These are phyloP conservation scores for Morbakka virulenta DNA, from an alignment of 30 jellyfish, hydroid and myxozoan species.

Conservation along the genomic window DNA sequence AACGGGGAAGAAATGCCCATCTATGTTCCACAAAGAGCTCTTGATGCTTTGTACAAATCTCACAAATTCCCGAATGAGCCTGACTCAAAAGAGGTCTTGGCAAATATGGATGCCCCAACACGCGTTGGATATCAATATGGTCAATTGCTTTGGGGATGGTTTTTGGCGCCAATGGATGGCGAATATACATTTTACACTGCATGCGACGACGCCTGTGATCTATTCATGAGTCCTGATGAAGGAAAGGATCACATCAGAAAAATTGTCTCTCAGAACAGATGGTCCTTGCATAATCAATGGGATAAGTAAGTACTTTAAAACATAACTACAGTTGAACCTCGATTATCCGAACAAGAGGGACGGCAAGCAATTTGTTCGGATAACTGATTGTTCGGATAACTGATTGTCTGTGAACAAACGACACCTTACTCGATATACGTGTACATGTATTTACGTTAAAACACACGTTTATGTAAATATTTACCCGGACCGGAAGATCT, in stretches of 20 bases:
- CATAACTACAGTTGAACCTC: too few species aligned
- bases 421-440: too few species aligned
- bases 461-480: too few species aligned
- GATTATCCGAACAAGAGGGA: too few species aligned
- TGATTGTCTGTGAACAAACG: too few species aligned
- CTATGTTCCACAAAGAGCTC: too few species aligned
- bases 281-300: slow-evolving; percentile 96
- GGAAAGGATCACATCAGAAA: slow-evolving; percentile 92
- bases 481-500: too few species aligned
- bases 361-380: too few species aligned
- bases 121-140: slow-evolving; percentile 94
- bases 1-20: too few species aligned
- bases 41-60: slow-evolving; percentile 84
- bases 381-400: too few species aligned
- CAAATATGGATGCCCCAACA: slow-evolving; percentile 93
- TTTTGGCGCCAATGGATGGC: slow-evolving; percentile 97
- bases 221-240: slow-evolving; percentile 91
- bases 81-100: slow-evolving; percentile 81
- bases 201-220: slow-evolving; percentile 97
- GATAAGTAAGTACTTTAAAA: slow-evolving; percentile 78
- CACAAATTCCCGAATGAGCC: slow-evolving; percentile 97
- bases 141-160: slow-evolving; percentile 98
- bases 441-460: too few species aligned
- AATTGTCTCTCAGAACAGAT: slow-evolving; percentile 86
- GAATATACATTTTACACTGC: slow-evolving; percentile 91